Percentiles rank a stretch among this genome's conserved stretches.
These are phyloP conservation scores for Drosophila meridionalis DNA, from an alignment of 2,888 invertebrate species.

Conservation along the genomic window DNA sequence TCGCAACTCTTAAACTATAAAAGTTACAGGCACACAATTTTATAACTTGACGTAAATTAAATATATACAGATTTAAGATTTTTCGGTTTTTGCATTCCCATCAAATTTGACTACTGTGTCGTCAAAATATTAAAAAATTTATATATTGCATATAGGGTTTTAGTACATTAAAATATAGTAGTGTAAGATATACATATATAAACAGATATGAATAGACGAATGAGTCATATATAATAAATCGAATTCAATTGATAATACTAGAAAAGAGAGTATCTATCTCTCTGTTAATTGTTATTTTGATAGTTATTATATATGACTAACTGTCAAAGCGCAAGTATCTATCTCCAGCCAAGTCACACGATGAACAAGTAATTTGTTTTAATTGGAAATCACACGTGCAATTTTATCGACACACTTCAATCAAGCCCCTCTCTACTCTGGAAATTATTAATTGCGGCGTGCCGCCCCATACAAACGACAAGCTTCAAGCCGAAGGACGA, in stretches of 20 bases:
- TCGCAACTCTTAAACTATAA: neutral
- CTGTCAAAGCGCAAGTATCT: neutral
- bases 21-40: neutral
- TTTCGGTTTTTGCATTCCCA: neutral
- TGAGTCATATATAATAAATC: neutral
- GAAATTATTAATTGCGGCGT: constrained; percentile 41
- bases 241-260: neutral
- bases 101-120: neutral
- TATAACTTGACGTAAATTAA: neutral
- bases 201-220: neutral
- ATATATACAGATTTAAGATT: neutral
- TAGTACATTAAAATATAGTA: too few species aligned
- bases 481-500: neutral
- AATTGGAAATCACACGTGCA: constrained; percentile 55
- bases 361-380: constrained; percentile 42
- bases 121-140: too few species aligned
- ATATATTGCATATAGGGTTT: too few species aligned
- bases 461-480: neutral
- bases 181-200: too few species aligned
- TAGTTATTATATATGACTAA: neutral
- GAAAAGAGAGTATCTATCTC: neutral
- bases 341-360: constrained; percentile 1
- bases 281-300: neutral
- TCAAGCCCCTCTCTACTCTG: neutral
- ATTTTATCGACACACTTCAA: constrained; percentile 46